Percentiles rank a stretch among this genome's conserved stretches.
These are phyloP conservation scores for Limnephilus marmoratus DNA, from an alignment of 2,888 invertebrate species.

Conservation along the genomic window DNA sequence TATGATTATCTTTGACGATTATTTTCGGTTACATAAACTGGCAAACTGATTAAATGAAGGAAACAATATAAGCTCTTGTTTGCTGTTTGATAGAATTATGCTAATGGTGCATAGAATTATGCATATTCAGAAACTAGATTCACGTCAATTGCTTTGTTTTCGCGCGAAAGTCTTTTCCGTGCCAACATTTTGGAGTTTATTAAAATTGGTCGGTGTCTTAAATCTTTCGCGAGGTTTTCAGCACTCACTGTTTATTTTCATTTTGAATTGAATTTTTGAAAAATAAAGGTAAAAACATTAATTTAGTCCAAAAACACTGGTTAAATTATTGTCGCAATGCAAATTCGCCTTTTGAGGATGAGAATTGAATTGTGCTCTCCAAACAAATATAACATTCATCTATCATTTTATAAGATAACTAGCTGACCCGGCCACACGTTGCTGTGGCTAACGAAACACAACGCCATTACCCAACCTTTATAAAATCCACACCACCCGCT, in stretches of 20 bases:
- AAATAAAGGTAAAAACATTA: background rate
- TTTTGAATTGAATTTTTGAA: background rate
- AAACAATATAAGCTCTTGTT: background rate
- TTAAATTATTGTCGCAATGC: background rate
- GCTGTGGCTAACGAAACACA: too few relatives aligned
- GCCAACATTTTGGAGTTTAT: background rate
- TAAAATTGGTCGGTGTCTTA: background rate
- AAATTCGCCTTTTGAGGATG: background rate
- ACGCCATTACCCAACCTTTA: too few relatives aligned
- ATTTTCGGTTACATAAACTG: background rate
- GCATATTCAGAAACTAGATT: background rate
- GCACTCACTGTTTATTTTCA: background rate
- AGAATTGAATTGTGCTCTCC: background rate
- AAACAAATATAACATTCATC: background rate
- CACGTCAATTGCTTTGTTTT: background rate
- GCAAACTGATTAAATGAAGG: background rate
- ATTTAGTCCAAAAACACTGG: background rate
- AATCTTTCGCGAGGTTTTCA: background rate
- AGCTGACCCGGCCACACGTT: too few relatives aligned
- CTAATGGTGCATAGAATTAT: background rate
- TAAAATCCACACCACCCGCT: too few relatives aligned
- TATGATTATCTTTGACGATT: background rate
- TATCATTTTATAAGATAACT: background rate
- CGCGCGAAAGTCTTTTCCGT: background rate
- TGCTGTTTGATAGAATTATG: background rate